Base-by-base conservation (phyloP, 1,140 invertebrate genomes). In the Ruditapes philippinarum region DNA sequence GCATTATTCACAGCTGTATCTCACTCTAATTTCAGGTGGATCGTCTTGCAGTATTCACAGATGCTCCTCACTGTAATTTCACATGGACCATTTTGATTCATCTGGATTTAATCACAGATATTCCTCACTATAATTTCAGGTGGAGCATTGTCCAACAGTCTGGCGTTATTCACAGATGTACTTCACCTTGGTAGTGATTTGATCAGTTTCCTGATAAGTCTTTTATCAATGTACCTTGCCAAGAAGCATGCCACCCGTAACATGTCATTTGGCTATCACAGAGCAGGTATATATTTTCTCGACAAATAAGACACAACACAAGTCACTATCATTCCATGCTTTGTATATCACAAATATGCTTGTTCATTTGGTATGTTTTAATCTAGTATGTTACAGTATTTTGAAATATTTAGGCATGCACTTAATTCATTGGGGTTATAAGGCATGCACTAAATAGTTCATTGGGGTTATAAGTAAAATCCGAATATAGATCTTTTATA, bases 1-100 rank as follows among this genome's bases (percentile, higher is more conserved):
- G 99, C 99, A 51, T 98, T 99, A 91, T 98, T 99, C 51, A 99
- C 99, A 36, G 99, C 99, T 96, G 99, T 99, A n/a, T 98, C 98
- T 45, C 99, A 99, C 96, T 45, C 5, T 45, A 45, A 7, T 91
- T 93, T 51, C 94, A 98, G 99, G 99, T 96, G 99, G 99, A 74
- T 97, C 98, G 98, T 97, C 97, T 99, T 93, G 99, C 99, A 54
- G 98, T 99, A 91, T 98, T 99, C 49, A 99, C 99, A 33, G 99
- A 99, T 96, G 99, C 99, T n/a, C 98, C 98, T 45, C 99, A 99
- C 96, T 54, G 22, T 54, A 54, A 14, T 92, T 94, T 45, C 93
- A 98, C 99, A 99, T 96, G 99, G 99, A 76, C 97, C 98, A 91
- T 94, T 98, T 94, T 98, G 98, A 31, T 98, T 98, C 93, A 99